Evolutionary conservation across 2,113 vertebrate genomes (phyloP).

Genomic region (Scomber japonicus): DNA sequence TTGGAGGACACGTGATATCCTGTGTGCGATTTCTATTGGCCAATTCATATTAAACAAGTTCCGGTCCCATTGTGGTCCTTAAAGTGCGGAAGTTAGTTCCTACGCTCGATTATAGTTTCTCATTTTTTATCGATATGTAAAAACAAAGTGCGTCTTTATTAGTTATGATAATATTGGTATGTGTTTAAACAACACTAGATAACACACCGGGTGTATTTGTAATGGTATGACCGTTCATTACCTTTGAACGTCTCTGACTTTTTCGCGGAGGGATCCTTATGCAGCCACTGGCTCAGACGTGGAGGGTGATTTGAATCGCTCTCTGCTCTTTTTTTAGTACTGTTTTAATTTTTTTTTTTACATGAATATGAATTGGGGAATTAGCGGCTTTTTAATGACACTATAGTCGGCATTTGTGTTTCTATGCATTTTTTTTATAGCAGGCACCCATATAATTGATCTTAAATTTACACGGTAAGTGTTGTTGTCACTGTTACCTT

Average conservation of each 20-base stretch:
- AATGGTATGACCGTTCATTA: neutral
- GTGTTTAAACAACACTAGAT: rapidly evolving
- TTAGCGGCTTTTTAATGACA: neutral
- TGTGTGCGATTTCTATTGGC: conserved; percentile 71
- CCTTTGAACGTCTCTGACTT: neutral
- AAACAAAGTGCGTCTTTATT: rapidly evolving
- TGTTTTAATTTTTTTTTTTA: neutral
- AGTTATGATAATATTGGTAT: rapidly evolving
- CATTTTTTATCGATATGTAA: neutral
- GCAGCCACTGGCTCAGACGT: neutral
- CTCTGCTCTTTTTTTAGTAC: neutral
- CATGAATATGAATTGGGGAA: neutral
- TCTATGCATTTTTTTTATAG: conserved; percentile 12
- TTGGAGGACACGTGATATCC: conserved; percentile 47
- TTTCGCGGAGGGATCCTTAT: conserved; percentile 58
- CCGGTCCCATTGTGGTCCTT: neutral
- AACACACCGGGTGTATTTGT: rapidly evolving
- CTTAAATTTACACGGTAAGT: conserved; percentile 59
- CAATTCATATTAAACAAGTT: conserved; percentile 79
- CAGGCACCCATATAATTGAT: neutral
- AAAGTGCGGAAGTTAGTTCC: conserved; percentile 59
- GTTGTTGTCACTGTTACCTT: neutral
- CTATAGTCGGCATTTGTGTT: neutral
- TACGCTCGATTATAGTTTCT: rapidly evolving
- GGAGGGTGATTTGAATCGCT: conserved; percentile 73